phyloP scores from a whole-genome alignment of 1,140 invertebrate genomes.

The Saxidomus purpurata region DNA sequence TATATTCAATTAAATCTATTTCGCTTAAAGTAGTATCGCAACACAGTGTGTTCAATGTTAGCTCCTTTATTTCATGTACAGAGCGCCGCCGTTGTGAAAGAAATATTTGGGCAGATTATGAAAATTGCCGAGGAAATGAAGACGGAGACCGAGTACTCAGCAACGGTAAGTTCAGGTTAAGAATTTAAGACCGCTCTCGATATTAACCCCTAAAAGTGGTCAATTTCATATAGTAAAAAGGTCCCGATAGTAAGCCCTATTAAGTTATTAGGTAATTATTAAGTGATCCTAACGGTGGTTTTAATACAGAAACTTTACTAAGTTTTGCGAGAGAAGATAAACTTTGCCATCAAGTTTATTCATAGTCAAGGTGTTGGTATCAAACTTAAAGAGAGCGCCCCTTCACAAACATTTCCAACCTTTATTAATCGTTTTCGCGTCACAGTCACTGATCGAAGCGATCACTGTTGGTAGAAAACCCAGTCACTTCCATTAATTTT shows the following conservation, averaged over 20 bases:
- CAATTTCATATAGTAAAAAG: too few relatives aligned
- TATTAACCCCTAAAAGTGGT: background rate
- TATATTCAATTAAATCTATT: too few relatives aligned
- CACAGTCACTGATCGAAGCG: too few relatives aligned
- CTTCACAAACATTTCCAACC: background rate
- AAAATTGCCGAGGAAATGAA: slow-evolving; percentile 14
- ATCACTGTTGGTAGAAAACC: background rate
- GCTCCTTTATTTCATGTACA: background rate
- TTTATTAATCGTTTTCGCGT: too few relatives aligned
- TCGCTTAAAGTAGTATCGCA: too few relatives aligned
- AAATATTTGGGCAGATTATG: slow-evolving; percentile 24
- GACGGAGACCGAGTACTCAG: background rate
- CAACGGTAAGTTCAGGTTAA: slow-evolving; percentile 4
- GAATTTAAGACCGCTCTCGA: too few relatives aligned
- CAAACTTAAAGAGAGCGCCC: background rate
- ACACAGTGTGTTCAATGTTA: too few relatives aligned
- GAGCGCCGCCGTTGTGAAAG: background rate
- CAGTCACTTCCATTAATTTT: background rate
- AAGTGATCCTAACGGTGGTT: too few relatives aligned
- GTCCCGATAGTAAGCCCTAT: too few relatives aligned
- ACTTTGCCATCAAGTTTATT: background rate
- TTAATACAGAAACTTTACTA: too few relatives aligned
- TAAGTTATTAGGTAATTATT: too few relatives aligned
- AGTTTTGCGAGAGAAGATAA: background rate
- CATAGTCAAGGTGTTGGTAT: background rate